These are phyloP conservation scores for Cardinalis cardinalis DNA, from an alignment of 2,113 vertebrate species.

Conservation along the genomic window DNA sequence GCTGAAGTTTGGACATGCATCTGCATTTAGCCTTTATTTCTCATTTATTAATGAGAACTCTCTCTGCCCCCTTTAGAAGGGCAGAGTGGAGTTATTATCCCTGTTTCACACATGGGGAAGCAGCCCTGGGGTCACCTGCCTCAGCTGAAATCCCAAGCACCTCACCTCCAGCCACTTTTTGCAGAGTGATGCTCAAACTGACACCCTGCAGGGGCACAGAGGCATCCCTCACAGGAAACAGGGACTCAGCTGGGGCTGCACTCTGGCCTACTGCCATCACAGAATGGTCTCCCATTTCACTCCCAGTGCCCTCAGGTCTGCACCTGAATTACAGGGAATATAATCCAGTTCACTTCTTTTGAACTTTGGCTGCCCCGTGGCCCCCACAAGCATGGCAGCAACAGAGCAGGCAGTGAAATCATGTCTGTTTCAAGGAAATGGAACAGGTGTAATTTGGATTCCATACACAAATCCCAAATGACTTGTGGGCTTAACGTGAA, in stretches of 20 bases:
- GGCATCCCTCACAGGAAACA: neutral
- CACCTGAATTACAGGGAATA: neutral
- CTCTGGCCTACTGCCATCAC: neutral
- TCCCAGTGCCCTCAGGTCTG: neutral
- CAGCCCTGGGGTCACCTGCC: neutral
- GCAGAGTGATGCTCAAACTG: neutral
- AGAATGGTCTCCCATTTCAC: neutral
- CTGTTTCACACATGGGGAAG: neutral
- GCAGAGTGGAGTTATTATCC: neutral
- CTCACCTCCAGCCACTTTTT: accelerated
- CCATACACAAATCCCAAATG: neutral
- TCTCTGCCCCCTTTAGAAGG: neutral
- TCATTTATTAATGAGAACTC: neutral
- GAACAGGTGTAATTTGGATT: neutral
- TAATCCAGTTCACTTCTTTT: neutral
- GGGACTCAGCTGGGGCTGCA: neutral
- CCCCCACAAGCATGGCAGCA: accelerated
- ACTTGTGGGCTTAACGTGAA: neutral
- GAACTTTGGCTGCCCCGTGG: neutral
- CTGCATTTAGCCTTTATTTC: neutral
- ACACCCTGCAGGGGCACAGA: neutral
- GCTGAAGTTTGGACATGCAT: neutral
- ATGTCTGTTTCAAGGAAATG: neutral
- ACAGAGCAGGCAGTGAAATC: neutral
- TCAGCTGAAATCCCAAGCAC: neutral